Evolutionary conservation across 1,140 invertebrate species (phyloP).

Genomic region (honey bee (Apis mellifera)): DNA sequence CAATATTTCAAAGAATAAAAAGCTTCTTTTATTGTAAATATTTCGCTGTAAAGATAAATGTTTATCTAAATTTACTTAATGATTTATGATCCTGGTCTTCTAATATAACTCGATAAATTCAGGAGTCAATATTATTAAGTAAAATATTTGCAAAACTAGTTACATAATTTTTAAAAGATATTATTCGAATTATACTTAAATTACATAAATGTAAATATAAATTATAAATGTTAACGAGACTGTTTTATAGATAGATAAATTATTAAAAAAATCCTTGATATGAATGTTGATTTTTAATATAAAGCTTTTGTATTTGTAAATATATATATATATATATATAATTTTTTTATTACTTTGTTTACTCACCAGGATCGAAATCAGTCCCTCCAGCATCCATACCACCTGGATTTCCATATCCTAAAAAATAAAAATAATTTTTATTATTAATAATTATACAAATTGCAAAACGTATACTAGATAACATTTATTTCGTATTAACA

Average conservation of each 20-base stretch:
- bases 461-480: neutral
- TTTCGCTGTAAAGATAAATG: neutral
- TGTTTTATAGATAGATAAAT: neutral
- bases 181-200: neutral
- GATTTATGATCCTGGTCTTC: constrained; percentile 9
- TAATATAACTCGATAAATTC: constrained; percentile 17
- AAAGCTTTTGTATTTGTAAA: neutral
- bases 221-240: neutral
- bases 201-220: neutral
- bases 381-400: constrained; percentile 79
- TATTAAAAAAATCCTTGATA: too few species aligned
- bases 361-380: constrained; percentile 81
- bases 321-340: neutral
- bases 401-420: constrained; percentile 80
- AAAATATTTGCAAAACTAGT: neutral
- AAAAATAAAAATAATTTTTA: constrained; percentile 49
- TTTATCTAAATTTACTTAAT: constrained; percentile 22
- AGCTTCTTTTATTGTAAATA: too few species aligned
- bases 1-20: neutral
- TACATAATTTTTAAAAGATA: constrained; percentile 14
- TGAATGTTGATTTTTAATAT: neutral
- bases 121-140: constrained; percentile 17
- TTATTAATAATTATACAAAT: neutral
- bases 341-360: neutral
- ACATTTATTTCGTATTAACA: constrained; percentile 15